Evolutionary conservation across 2,113 vertebrate genomes (phyloP).

Genomic region (Atractosteus spatula): DNA sequence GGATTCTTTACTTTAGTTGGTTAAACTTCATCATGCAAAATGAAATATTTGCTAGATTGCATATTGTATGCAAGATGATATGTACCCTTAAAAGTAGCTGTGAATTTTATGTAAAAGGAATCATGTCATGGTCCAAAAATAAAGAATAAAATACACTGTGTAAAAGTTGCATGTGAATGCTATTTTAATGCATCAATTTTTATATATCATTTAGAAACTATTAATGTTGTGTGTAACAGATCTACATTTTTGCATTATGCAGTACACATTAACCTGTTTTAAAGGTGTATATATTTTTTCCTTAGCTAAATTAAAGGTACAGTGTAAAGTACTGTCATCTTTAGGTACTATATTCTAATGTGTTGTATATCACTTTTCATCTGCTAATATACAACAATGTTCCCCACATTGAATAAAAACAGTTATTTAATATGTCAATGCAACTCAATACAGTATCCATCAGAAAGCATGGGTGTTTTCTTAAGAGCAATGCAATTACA

Average conservation of each 20-base stretch:
- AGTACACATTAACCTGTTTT: slow-evolving; percentile 66
- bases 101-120: slow-evolving; percentile 62
- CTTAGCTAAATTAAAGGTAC: slow-evolving; percentile 65
- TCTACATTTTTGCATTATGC: slow-evolving; percentile 70
- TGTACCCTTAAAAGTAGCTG: slow-evolving; percentile 59
- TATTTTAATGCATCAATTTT: slow-evolving; percentile 71
- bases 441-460: slow-evolving; percentile 49
- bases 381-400: slow-evolving; percentile 46
- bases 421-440: slow-evolving; percentile 63
- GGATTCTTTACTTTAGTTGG: background rate
- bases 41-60: slow-evolving; percentile 7
- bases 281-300: slow-evolving; percentile 80
- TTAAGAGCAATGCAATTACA: slow-evolving; percentile 60
- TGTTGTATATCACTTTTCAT: slow-evolving; percentile 48
- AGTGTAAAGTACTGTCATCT: slow-evolving; percentile 66
- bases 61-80: slow-evolving; percentile 40
- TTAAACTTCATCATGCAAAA: slow-evolving; percentile 48
- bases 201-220: slow-evolving; percentile 75
- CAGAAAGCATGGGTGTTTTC: slow-evolving; percentile 48
- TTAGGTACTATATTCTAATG: slow-evolving; percentile 60
- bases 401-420: slow-evolving; percentile 44
- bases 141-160: slow-evolving; percentile 55
- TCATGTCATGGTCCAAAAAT: slow-evolving; percentile 33
- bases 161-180: slow-evolving; percentile 84
- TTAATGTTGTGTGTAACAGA: slow-evolving; percentile 77